Percentiles rank a stretch among this genome's conserved stretches.
Evolutionary conservation across 2,888 invertebrate genomes (phyloP).

Genomic region (Noctua janthina): DNA sequence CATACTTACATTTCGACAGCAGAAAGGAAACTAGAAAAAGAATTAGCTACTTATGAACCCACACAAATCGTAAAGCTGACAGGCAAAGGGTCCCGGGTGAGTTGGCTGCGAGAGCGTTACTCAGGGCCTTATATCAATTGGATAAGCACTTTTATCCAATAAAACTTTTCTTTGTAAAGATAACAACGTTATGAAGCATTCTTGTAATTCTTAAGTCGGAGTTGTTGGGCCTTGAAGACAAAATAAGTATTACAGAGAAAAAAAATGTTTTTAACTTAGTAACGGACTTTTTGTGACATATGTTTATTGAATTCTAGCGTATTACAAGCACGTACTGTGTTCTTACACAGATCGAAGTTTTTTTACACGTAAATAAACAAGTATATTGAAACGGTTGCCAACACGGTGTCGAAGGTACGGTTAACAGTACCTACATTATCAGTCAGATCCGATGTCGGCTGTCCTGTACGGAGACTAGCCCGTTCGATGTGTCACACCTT

Average conservation of each 20-base stretch:
- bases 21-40: conserved; percentile 39
- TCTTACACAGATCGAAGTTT: neutral
- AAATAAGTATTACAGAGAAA: conserved; percentile 7
- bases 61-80: conserved; percentile 50
- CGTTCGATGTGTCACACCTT: neutral
- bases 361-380: neutral
- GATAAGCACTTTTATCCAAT: conserved; percentile 59
- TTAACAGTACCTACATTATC: neutral
- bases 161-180: conserved; percentile 55
- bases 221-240: conserved; percentile 31
- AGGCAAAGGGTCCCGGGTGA: conserved; percentile 48
- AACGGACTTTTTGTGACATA: neutral
- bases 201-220: conserved; percentile 49
- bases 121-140: conserved; percentile 55
- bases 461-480: neutral
- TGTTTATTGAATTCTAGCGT: neutral
- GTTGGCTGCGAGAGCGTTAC: conserved; percentile 23
- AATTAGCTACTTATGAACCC: conserved; percentile 33
- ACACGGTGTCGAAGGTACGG: neutral
- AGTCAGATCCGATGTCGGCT: neutral
- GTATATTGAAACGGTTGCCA: neutral
- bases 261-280: conserved; percentile 4
- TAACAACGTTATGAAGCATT: conserved; percentile 45
- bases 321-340: neutral
- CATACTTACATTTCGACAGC: neutral